phyloP scores from a whole-genome alignment of 2,113 vertebrate species.

The Odobenus rosmarus region DNA sequence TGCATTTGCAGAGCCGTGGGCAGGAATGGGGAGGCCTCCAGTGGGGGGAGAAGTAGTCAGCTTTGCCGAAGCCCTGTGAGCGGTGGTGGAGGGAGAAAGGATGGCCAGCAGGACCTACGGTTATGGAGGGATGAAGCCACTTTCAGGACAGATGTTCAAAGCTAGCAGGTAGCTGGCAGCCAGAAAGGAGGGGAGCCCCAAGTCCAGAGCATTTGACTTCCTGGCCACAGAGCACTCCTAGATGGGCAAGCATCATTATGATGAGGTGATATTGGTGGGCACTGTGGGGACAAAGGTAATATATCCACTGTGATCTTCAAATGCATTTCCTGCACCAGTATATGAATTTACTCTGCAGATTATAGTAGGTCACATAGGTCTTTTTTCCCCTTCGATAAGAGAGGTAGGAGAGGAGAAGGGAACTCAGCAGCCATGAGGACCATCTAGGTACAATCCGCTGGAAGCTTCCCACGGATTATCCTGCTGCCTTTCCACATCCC shows the following conservation, averaged over 20 bases:
- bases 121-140: not conserved
- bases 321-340: not conserved
- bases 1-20: not conserved
- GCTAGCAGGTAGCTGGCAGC: not conserved
- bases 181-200: not conserved
- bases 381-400: not conserved
- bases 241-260: not conserved
- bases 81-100: not conserved
- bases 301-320: not conserved
- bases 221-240: not conserved
- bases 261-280: fast-evolving
- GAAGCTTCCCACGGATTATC: not conserved
- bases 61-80: fast-evolving
- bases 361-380: not conserved
- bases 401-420: not conserved
- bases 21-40: not conserved
- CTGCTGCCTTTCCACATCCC: not conserved
- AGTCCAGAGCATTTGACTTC: not conserved
- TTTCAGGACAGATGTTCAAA: not conserved
- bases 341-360: not conserved
- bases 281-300: not conserved
- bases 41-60: not conserved
- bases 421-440: not conserved
- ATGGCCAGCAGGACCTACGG: not conserved
- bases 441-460: not conserved